These are phyloP conservation scores for Electrona antarctica DNA, from an alignment of 2,113 vertebrate genomes.

Conservation along the genomic window DNA sequence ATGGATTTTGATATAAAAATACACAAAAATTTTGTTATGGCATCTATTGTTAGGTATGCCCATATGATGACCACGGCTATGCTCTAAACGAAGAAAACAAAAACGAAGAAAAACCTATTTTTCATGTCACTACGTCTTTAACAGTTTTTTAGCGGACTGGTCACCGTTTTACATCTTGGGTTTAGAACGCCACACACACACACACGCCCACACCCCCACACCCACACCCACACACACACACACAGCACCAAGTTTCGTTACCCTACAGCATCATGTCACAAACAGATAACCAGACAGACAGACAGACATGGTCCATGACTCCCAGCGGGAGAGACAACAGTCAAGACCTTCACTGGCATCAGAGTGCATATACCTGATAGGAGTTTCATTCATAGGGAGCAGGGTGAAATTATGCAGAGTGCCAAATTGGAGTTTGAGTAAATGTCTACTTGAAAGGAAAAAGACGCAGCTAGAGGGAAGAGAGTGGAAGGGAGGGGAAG, in stretches of 20 bases:
- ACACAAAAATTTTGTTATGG: too few species aligned
- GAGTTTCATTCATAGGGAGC: constrained; percentile 27
- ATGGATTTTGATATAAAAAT: too few species aligned
- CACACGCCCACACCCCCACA: neutral
- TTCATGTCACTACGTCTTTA: too few species aligned
- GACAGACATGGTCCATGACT: constrained; percentile 9
- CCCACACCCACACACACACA: neutral
- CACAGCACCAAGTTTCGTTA: neutral
- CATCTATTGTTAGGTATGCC: too few species aligned
- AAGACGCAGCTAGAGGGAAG: constrained; percentile 14
- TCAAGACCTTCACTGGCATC: constrained; percentile 24
- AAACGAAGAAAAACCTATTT: too few species aligned
- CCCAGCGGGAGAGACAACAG: constrained; percentile 40
- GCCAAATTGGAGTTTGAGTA: constrained; percentile 48
- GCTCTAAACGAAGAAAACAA: too few species aligned
- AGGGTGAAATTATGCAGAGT: constrained; percentile 37
- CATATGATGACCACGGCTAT: too few species aligned
- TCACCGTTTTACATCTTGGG: too few species aligned
- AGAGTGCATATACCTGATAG: neutral
- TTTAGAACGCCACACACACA: neutral
- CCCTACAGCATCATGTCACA: neutral
- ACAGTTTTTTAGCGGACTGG: too few species aligned
- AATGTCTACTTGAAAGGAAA: constrained; percentile 45
- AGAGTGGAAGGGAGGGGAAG: constrained; percentile 43
- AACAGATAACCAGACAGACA: constrained; percentile 3